Base-by-base conservation (phyloP, 2,888 invertebrate genomes). In the Deilephila elpenor region DNA sequence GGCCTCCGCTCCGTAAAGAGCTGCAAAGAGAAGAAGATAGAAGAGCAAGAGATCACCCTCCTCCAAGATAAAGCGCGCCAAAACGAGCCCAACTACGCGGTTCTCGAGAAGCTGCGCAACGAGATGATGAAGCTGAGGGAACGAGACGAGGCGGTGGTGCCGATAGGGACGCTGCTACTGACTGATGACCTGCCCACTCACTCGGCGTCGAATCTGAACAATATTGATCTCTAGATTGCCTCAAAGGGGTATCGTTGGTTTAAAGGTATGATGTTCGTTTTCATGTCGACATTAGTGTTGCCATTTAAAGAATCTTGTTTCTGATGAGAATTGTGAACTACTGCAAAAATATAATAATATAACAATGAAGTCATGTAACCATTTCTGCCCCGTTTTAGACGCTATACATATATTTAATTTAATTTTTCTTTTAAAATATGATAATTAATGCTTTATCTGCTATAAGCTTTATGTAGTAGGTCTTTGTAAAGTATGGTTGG, bases 71-170 rank as follows among this genome's bases (percentile, higher is more conserved):
- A 98, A 90, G 98, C 98, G 5, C 97, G 97, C 0, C 96, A 97
- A 70, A 98, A 98, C 94, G 97, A 97, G 81, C 99, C 99, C 34
- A 99, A 99, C 93, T 96, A 97, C 91, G 98, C 98, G 0, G 98
- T 99, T 80, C 95, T 99, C 34, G 96, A 97, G 75, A 99, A 99
- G 84, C 95, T 99, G 29, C 95, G 97, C 74, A 90, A 96, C 74
- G 99, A 99, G 93, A 97, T 99, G 97, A 86, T 91, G 0, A 97
- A 97, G 87, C 89, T 98, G 60, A 93, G 96, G 19, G 97, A 96
- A 72, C 95, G 96, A 74, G 96, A 95, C 78, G 94, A 89, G 82
- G 95, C 95, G 0, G 94, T 96, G 6, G 95, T 95, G 60, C 96
- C 96, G 0, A 96, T 96, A 72, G 96, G 96, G 0, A 92, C 91